A percentile compares a stretch with the other conserved stretches of the same genome.
Evolutionary conservation across 2,797 vertebrate genomes (phyloP).

Genomic region (Cynodonichthys magdalenae): DNA sequence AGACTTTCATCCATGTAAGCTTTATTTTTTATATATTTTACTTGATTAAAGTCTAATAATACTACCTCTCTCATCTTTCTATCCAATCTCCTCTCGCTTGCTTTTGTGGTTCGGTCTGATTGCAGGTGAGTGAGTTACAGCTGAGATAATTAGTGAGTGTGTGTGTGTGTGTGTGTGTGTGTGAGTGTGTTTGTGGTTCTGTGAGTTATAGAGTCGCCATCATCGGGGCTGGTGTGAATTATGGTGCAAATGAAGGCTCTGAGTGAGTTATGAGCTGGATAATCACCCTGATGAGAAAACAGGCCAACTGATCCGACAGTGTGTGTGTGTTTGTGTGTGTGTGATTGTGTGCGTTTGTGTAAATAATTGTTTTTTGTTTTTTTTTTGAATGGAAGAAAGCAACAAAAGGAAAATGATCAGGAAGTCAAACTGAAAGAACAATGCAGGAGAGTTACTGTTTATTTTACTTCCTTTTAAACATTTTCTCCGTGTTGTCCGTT

Average conservation of each 20-base stretch:
- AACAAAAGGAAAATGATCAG: constrained; percentile 8
- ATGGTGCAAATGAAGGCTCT: constrained; percentile 71
- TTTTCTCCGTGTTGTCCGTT: constrained; percentile 13
- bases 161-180: constrained; percentile 50
- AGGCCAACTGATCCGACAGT: constrained; percentile 54
- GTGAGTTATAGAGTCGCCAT: constrained; percentile 68
- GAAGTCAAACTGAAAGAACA: constrained; percentile 39
- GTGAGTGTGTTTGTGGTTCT: constrained; percentile 43
- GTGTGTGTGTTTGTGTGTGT: constrained; percentile 11
- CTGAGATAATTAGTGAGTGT: constrained; percentile 60
- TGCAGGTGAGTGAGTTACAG: constrained; percentile 68
- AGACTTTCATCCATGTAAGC: background rate
- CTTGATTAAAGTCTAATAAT: constrained; percentile 25
- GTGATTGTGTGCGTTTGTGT: constrained; percentile 3
- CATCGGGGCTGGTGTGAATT: constrained; percentile 66
- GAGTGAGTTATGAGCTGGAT: constrained; percentile 76
- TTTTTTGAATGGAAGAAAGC: too few relatives aligned
- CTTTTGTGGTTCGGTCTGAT: constrained; percentile 46
- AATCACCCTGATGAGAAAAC: constrained; percentile 73
- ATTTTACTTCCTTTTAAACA: constrained; percentile 45
- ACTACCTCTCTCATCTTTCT: constrained; percentile 19
- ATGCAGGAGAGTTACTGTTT: constrained; percentile 22
- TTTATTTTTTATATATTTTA: constrained; percentile 26
- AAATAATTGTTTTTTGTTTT: too few relatives aligned
- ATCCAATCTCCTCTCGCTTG: constrained; percentile 19